Base-by-base conservation (phyloP, 2,888 invertebrate species). In the Andrena bucephala region DNA sequence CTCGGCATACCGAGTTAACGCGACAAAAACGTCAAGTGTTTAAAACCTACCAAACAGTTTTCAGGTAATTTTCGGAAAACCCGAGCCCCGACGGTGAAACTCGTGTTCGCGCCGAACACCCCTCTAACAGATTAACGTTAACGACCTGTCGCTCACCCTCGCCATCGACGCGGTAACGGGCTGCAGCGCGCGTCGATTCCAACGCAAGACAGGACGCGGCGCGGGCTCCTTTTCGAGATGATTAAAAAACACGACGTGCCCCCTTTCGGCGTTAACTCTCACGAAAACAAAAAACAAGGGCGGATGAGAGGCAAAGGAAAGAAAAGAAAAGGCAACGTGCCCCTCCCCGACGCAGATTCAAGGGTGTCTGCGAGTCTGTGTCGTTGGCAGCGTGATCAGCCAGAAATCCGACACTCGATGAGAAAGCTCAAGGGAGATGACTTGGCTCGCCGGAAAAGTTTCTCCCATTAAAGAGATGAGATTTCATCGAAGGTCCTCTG, bases 381-480 rank as follows among this genome's bases (percentile, higher is more conserved):
- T 81, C 83, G 76, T 74, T 80, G 66, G 73, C 77, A 78, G 76
- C 66, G 85, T 72, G 85, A 85, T 87, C 83, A 85, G 81, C 85
- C 85, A 87, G 83, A 85, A 89, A 85, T 88, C 77, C 87, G 89
- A 89, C 89, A 88, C 85, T 86, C 85, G 81, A 90, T 83, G 81
- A 84, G 83, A 88, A 87, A 86, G 75, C 83, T 85, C 83, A 62
- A 79, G 73, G 75, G 84, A 83, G 81, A 78, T 77, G 85, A 81
- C 80, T 82, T 86, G 71, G 81, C 75, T 71, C 76, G 82, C 74
- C 84, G 80, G 81, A 83, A 79, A 87, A 90, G 84, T 85, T 79
- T 87, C 81, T 83, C 78, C 89, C 86, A 89, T 88, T 89, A 88
- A 88, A 86, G 83, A 85, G 87, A 88, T 88, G 88, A 89, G 89